Evolutionary conservation across 2,797 vertebrate genomes (phyloP).

Genomic region (Morelia viridis): DNA sequence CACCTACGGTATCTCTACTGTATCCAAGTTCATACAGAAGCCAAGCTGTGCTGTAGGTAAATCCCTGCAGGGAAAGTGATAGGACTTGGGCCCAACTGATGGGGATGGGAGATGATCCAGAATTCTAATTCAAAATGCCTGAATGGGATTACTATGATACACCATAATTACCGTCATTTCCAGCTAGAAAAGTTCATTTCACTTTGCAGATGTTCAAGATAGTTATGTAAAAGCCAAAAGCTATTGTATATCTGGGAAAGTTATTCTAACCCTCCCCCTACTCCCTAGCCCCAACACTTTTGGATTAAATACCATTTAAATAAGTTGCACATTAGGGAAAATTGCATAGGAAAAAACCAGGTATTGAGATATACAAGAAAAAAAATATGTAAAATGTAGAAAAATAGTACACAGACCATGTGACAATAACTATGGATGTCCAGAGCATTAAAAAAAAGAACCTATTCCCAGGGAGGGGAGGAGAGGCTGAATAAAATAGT

Average conservation of each 20-base stretch:
- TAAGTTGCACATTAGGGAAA: background rate
- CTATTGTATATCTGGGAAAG: background rate
- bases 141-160: background rate
- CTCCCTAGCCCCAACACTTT: background rate
- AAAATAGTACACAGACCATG: background rate
- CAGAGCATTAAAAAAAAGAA: background rate
- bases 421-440: background rate
- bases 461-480: background rate
- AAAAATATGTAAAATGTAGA: background rate
- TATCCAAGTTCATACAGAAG: background rate
- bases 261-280: background rate
- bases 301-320: background rate
- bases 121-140: background rate
- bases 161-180: background rate
- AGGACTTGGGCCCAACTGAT: background rate
- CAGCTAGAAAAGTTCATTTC: background rate
- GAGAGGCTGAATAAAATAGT: background rate
- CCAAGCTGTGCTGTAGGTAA: background rate
- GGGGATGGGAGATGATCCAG: background rate
- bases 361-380: background rate
- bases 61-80: background rate
- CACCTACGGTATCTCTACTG: background rate
- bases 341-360: background rate
- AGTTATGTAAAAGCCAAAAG: background rate
- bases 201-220: background rate